These are phyloP conservation scores for Serilophus lunatus DNA, from an alignment of 2,113 vertebrate genomes.

Conservation along the genomic window DNA sequence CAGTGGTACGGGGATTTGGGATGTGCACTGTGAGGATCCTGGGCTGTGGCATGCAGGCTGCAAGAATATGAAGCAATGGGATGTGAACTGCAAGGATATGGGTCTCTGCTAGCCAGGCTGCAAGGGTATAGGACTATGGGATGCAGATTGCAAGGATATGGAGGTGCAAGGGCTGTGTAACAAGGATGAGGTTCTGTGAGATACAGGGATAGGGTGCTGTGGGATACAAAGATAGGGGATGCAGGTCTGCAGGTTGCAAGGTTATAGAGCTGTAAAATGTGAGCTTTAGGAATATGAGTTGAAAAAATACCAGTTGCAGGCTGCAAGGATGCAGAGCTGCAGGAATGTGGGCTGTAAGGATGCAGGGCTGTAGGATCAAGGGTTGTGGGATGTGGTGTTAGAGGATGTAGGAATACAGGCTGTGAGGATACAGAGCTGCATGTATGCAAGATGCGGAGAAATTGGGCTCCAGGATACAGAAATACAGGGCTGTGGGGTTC, in stretches of 20 bases:
- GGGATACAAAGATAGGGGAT: neutral
- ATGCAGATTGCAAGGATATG: neutral
- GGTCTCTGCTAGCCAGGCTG: neutral
- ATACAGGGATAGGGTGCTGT: neutral
- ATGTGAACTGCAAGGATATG: neutral
- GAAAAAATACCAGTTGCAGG: neutral
- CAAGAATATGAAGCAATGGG: neutral
- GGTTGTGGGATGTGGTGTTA: neutral
- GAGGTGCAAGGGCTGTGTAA: neutral
- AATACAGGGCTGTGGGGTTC: neutral
- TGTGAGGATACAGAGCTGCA: neutral
- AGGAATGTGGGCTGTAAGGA: neutral
- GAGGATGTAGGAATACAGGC: neutral
- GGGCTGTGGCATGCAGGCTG: neutral
- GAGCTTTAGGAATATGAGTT: neutral
- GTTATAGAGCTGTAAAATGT: neutral
- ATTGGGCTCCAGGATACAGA: neutral
- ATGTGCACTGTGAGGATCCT: neutral
- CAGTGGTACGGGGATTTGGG: rapidly evolving
- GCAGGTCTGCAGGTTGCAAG: neutral
- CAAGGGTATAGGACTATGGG: rapidly evolving
- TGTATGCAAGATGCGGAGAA: rapidly evolving
- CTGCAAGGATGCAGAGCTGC: neutral
- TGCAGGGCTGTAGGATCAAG: neutral
- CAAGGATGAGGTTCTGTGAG: neutral